Evolutionary conservation across 2,113 vertebrate species (phyloP), one percentile per base, ranked within the genome.

Genomic region (Onychorhynchus coronatus): DNA sequence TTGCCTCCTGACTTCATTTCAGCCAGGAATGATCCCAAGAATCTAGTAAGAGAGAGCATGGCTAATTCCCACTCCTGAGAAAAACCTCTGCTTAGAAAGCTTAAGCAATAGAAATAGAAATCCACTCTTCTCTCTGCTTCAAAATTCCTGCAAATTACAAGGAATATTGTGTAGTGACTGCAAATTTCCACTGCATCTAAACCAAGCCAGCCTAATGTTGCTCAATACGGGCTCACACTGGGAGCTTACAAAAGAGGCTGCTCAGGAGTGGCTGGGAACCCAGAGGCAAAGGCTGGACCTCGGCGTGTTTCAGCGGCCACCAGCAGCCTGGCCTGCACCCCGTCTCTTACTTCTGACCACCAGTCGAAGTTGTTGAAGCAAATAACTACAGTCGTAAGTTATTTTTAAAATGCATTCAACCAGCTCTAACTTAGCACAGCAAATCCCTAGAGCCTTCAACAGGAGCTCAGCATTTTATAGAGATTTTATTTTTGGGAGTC

Each of bases 401-500:
- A 55, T 92, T 93, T 94, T 88, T 31, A 44, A 83, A 96, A 91
- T 30, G 59, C 72, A 86, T 63, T 93, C 88, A 95, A 88, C 61
- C 68, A 10, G 22, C 53, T 86, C 63, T 88, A 90, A 86, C n/a
- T 85, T 24, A 49, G 42, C 53, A 63, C 33, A 67, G 1, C 24
- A 91, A 83, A 91, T 74, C 90, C 75, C 79, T 22, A 39, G 42
- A 85, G 89, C 11, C 49, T 80, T 94, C 78, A 88, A 88, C 19
- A 92, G 68, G 50, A 94, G 52, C 24, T 94, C 55, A 88, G 88
- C 72, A 74, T 90, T 88, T 91, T 71, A 88, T 5, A 86, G 30
- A 83, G 78, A 71, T 67, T 94, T 97, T 95, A 91, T 96, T 97
- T 97, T 96, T 71, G 92, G 85, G 85, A 96, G 72, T 12, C 31